These are phyloP conservation scores for Gila robusta DNA, from an alignment of 2,797 vertebrate genomes.

Conservation along the genomic window DNA sequence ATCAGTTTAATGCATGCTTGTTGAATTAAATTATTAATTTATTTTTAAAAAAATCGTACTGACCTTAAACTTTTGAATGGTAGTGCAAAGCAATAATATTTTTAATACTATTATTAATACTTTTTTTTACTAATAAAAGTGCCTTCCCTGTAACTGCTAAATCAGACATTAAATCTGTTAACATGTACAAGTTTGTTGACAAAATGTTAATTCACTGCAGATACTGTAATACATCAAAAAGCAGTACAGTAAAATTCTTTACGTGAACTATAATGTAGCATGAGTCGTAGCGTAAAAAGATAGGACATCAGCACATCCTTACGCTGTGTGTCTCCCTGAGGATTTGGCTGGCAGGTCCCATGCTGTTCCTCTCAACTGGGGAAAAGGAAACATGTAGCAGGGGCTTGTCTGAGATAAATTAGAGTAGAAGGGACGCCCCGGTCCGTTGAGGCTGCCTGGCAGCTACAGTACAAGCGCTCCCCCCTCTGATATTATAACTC, in stretches of 20 bases:
- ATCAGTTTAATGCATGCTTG: neutral
- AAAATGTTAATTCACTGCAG: slow-evolving; percentile 12
- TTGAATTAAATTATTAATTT: neutral
- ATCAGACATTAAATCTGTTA: neutral
- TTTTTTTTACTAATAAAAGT: neutral
- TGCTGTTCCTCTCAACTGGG: slow-evolving; percentile 60
- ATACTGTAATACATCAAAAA: slow-evolving; percentile 26
- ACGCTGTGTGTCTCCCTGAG: slow-evolving; percentile 50
- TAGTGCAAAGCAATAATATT: neutral
- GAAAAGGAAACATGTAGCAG: slow-evolving; percentile 56
- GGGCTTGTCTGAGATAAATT: slow-evolving; percentile 77
- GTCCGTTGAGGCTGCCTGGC: slow-evolving; percentile 65
- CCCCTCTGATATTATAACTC: slow-evolving; percentile 73
- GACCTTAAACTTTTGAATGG: neutral
- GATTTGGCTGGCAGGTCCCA: slow-evolving; percentile 51
- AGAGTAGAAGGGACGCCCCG: slow-evolving; percentile 73
- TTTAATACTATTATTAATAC: no score
- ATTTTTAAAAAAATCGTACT: neutral
- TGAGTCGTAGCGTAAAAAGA: slow-evolving; percentile 3
- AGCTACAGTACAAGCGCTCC: slow-evolving; percentile 59
- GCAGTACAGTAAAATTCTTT: slow-evolving; percentile 9
- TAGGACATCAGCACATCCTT: slow-evolving; percentile 54
- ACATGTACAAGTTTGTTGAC: neutral
- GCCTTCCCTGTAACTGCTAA: neutral
- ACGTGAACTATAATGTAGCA: slow-evolving; percentile 15